A percentile compares a stretch with the other conserved stretches of the same genome.
These are phyloP conservation scores for Aegotheles bennettii DNA, from an alignment of 2,113 vertebrate species.

Conservation along the genomic window DNA sequence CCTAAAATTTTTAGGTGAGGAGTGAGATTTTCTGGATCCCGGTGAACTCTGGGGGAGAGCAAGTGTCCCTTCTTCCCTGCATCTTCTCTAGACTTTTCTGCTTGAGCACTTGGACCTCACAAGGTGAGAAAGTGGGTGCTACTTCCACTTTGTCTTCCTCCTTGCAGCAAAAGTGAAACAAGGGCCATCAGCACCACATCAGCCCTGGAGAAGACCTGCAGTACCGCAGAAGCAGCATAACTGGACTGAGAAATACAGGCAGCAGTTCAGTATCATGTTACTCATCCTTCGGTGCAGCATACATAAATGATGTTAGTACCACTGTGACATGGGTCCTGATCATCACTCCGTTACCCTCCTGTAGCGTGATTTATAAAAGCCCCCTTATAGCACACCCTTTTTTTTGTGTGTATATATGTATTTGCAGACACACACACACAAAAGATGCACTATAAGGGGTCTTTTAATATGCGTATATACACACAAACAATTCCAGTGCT, in stretches of 20 bases:
- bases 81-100: background rate
- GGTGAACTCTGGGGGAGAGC: background rate
- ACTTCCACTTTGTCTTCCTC: background rate
- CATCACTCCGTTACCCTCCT: background rate
- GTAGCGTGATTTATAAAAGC: background rate
- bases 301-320: background rate
- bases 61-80: background rate
- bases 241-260: background rate
- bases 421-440: background rate
- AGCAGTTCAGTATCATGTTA: accelerated
- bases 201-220: background rate
- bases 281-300: background rate
- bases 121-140: background rate
- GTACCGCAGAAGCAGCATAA: background rate
- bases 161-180: background rate
- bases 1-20: background rate
- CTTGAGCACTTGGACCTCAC: background rate
- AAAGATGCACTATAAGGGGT: background rate
- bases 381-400: background rate
- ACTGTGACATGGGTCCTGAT: background rate
- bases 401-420: background rate
- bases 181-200: background rate
- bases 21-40: background rate
- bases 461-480: background rate
- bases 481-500: background rate